Evolutionary conservation across 1,140 invertebrate genomes (phyloP).

Genomic region (Brachionus calyciflorus): DNA sequence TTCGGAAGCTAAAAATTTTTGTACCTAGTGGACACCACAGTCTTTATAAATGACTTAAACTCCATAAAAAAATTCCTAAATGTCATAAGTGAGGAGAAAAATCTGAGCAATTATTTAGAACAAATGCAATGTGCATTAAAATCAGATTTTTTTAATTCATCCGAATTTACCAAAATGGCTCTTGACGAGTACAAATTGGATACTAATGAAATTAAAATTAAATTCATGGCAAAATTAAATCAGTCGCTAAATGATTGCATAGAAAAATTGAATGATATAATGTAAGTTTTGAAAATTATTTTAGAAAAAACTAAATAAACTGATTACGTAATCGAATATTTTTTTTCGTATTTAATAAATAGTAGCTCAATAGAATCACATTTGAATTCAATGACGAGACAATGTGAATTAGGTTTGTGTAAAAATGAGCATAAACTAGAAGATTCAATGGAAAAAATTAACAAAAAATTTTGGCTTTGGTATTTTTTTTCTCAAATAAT

Average conservation of each 20-base stretch:
- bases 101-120: neutral
- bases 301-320: neutral
- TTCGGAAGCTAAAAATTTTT: neutral
- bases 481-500: neutral
- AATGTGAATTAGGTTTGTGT: slow-evolving; percentile 1
- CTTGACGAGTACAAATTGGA: neutral
- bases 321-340: too few relatives aligned
- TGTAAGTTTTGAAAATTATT: neutral
- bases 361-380: neutral
- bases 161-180: neutral
- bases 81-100: neutral
- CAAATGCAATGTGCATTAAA: slow-evolving; percentile 7
- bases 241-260: neutral
- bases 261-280: neutral
- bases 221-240: neutral
- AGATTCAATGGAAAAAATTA: slow-evolving; percentile 3
- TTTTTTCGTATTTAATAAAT: too few relatives aligned
- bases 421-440: neutral
- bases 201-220: neutral
- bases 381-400: slow-evolving; percentile 36
- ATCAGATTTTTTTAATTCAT: neutral
- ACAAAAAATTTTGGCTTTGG: slow-evolving; percentile 30
- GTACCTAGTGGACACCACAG: neutral
- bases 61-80: slow-evolving; percentile 8
- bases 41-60: slow-evolving; percentile 6